Percentiles rank a stretch among this genome's conserved stretches.
Conservation (phyloP, 2,797 vertebrate species). For the Argentina silus region DNA sequence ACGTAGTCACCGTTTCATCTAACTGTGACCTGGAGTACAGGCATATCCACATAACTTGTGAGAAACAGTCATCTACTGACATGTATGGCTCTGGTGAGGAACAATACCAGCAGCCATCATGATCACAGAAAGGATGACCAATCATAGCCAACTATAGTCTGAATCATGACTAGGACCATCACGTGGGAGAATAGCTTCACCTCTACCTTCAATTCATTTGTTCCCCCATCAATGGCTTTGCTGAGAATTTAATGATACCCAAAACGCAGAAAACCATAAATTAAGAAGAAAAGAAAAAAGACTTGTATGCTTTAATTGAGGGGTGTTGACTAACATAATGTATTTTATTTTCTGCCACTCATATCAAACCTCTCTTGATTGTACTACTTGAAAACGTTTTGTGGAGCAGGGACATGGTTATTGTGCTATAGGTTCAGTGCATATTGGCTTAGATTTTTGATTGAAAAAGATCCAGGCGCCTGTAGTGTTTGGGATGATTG, state of each 20-base stretch:
- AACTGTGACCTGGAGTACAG: not conserved
- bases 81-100: too few species aligned
- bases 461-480: constrained; percentile 45
- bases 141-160: too few species aligned
- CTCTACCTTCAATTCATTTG: constrained; percentile 59
- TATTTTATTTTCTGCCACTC: constrained; percentile 62
- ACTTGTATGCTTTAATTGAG: constrained; percentile 16
- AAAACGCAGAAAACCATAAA: constrained; percentile 60
- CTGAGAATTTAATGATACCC: constrained; percentile 68
- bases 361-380: constrained; percentile 50
- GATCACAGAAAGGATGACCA: too few species aligned
- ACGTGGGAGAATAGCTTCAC: too few species aligned
- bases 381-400: not conserved
- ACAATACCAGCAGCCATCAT: constrained; percentile 8
- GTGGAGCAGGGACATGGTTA: not conserved
- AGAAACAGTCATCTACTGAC: not conserved
- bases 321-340: constrained; percentile 40
- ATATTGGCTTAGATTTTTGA: constrained; percentile 69
- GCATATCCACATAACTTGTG: not conserved
- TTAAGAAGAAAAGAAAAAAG: constrained; percentile 43
- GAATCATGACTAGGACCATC: too few species aligned
- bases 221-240: constrained; percentile 73
- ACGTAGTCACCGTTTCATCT: too few species aligned
- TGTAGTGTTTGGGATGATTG: constrained; percentile 54
- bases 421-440: constrained; percentile 69